Evolutionary conservation across 1,140 invertebrate species (phyloP), one percentile per base, ranked within the genome.

Genomic region (Musca vetustissima): DNA sequence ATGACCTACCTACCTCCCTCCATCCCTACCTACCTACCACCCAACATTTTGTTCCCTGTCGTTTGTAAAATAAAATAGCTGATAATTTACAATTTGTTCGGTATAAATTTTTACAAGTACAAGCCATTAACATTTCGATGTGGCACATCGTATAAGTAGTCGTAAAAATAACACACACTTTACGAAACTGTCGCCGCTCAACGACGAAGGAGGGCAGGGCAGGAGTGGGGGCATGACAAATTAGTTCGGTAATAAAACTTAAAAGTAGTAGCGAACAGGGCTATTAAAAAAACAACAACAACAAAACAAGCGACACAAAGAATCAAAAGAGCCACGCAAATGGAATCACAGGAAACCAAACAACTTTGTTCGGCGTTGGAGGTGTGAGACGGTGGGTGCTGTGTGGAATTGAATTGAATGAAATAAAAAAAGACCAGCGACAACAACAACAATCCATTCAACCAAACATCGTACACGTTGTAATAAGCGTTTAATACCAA

Each of bases 171-270:
- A 43, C 36, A 43, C 36, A 43, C 36, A 43, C 36, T 43, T 43
- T 43, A 43, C 36, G 36, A 43, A 43, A 43, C 7, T 43, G 13
- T 43, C 3, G 11, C 6, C 6, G 2, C 4, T 11, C 2, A 13
- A 43, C 36, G 36, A 43, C 13, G 36, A n/a, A n/a, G 36, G 7
- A 43, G 6, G 13, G 11, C 36, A 2, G 6, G 7, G 13, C 1
- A 43, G 11, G 11, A 13, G 36, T 1, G 59, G 36, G 67, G 67
- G 50, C 59, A 69, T 69, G 67, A 64, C 67, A 69, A 69, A 69
- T 69, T 69, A 69, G 67, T 69, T 36, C 25, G 49, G 67, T 64
- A 64, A 64, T 69, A 64, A 69, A 65, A 65, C 47, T 65, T 48
- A 50, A 65, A 65, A 65, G 21, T 65, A 64, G 22, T 15, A 36